These are phyloP conservation scores for Pseudococcus jackbeardsleyi DNA, from an alignment of 2,888 invertebrate genomes.

Conservation along the genomic window DNA sequence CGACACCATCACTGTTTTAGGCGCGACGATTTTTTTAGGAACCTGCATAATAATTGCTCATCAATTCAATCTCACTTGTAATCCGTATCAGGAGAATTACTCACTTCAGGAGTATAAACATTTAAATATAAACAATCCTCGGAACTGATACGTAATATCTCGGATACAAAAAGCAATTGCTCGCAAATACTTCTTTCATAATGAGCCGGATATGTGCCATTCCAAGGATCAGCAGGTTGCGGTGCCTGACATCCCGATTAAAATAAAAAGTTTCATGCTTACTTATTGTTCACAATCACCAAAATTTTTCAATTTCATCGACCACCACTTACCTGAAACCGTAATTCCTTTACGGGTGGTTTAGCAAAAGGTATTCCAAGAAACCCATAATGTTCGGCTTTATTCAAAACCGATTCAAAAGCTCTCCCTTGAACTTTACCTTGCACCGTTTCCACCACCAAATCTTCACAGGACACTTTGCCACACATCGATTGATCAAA, in stretches of 20 bases:
- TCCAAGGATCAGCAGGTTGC: constrained; percentile 55
- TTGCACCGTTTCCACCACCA: background rate
- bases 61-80: background rate
- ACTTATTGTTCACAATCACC: too few species aligned
- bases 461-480: background rate
- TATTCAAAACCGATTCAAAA: background rate
- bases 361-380: background rate
- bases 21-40: background rate
- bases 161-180: constrained; percentile 36
- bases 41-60: background rate
- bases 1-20: constrained; percentile 80
- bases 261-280: background rate
- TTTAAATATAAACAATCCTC: constrained; percentile 60
- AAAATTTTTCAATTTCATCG: background rate
- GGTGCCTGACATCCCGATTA: background rate
- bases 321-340: constrained; percentile 36
- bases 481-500: background rate
- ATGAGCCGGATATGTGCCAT: constrained; percentile 65
- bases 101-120: constrained; percentile 52
- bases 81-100: background rate
- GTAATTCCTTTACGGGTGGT: background rate
- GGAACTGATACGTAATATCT: constrained; percentile 31
- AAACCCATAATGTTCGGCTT: background rate
- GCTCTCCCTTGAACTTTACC: constrained; percentile 13
- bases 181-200: constrained; percentile 62